Conservation (phyloP, 2,113 vertebrate species). For the Grus americana region DNA sequence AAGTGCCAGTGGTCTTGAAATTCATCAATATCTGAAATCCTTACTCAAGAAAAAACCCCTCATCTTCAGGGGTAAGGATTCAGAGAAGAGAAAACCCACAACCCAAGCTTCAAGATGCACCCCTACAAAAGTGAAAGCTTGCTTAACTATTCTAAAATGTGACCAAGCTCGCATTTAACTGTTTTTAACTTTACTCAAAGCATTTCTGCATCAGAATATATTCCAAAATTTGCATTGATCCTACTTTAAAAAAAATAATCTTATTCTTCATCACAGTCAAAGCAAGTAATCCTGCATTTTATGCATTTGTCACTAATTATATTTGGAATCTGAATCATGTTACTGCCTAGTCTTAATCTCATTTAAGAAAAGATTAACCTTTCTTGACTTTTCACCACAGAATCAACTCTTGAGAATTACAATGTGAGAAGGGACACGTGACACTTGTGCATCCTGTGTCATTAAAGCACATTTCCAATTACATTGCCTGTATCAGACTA, state of each 20-base stretch:
- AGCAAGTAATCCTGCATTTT: neutral
- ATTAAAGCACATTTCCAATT: neutral
- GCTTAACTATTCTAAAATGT: neutral
- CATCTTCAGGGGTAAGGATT: neutral
- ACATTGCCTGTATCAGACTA: neutral
- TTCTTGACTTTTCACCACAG: constrained; percentile 44
- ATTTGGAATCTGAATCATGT: neutral
- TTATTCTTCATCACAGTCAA: neutral
- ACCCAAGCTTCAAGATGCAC: neutral
- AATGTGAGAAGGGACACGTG: neutral
- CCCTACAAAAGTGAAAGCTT: neutral
- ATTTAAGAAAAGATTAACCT: constrained; percentile 60
- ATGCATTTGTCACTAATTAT: neutral
- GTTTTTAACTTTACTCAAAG: neutral
- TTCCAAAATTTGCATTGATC: neutral
- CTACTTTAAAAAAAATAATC: neutral
- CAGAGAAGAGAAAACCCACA: neutral
- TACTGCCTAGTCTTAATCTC: constrained; percentile 18
- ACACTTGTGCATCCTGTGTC: neutral
- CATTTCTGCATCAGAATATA: neutral
- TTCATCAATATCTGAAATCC: neutral
- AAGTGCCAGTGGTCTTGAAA: neutral
- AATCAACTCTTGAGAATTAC: constrained; percentile 15
- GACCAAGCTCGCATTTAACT: neutral
- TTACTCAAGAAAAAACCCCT: neutral